Evolutionary conservation across 2,888 invertebrate genomes (phyloP), one percentile per base, ranked within the genome.

Genomic region (Pristionchus mayeri): DNA sequence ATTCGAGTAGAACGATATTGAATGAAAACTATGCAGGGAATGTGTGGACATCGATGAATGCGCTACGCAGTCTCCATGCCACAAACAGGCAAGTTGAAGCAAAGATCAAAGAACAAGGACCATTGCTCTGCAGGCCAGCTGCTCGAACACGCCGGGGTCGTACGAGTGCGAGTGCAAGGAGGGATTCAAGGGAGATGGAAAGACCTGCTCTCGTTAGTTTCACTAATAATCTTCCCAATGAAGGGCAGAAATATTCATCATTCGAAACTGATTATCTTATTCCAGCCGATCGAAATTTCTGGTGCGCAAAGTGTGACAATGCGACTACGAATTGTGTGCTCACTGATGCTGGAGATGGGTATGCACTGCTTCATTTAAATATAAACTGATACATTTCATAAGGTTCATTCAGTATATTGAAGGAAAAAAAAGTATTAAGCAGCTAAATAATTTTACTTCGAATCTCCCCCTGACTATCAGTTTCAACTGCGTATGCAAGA

Each of bases 11-110:
- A 63, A 40, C 4, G 40, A 2, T 11, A 78, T n/a, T 3, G 3
- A 21, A 50, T 27, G 27, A 18, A 7, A 34, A 3, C 44, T 30
- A 9, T 44, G 0, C 83, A 83, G 83, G 21, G 71, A 50, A 52
- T 83, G 83, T 52, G 71, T 50, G 30, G 83, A 83, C 52, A 67
- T 83, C 9, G 54, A 83, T 37, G 83, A 83, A 52, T 83, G 83
- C 21, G 27, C 57, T 2, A 75, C 75, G 13, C 48, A 24, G 3
- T 44, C 75, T 0, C 75, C 75, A 2, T 75, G 75, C 21, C 75
- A 75, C 27, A 24, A 2, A 44, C 48, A 79, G 50, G 79, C 30
- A 1, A 60, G 54, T 54, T 57, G 9, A 34, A 6, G 3, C 2
- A 34, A 34, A 18, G 71, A 37, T 71, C 21, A 34, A 48, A 75